These are phyloP conservation scores for Salticus scenicus DNA, from an alignment of 2,888 invertebrate genomes.

Conservation along the genomic window DNA sequence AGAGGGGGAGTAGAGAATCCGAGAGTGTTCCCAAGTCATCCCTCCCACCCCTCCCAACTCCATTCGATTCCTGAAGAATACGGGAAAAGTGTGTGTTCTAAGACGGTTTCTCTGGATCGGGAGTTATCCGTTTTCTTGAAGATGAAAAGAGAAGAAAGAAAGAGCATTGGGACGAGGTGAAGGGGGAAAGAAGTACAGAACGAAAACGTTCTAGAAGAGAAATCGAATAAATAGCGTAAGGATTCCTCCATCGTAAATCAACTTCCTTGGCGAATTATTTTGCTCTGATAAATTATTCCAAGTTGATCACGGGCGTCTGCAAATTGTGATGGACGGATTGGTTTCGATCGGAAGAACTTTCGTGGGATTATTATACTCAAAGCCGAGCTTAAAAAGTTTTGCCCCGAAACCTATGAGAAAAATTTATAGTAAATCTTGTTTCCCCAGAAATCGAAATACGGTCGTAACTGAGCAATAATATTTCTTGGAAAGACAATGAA, in stretches of 20 bases:
- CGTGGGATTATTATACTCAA: not conserved
- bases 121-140: slow-evolving; percentile 19
- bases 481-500: not conserved
- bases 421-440: not conserved
- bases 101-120: slow-evolving; percentile 20
- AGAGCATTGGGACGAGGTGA: not conserved
- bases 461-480: not conserved
- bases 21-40: not conserved
- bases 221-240: slow-evolving; percentile 17
- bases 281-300: slow-evolving; percentile 9
- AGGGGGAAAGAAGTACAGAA: not conserved
- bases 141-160: slow-evolving; percentile 30
- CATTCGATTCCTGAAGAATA: slow-evolving; percentile 11
- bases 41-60: not conserved
- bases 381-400: not conserved
- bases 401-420: not conserved
- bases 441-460: not conserved
- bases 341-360: not conserved
- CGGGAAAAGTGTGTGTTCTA: slow-evolving; percentile 1
- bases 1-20: not conserved
- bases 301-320: not conserved
- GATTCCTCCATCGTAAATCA: slow-evolving; percentile 11
- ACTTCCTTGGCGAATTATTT: not conserved
- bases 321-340: slow-evolving; percentile 12
- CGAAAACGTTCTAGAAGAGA: slow-evolving; percentile 5